phyloP scores from a whole-genome alignment of 2,888 invertebrate genomes.

The Dermolepida albohirtum region DNA sequence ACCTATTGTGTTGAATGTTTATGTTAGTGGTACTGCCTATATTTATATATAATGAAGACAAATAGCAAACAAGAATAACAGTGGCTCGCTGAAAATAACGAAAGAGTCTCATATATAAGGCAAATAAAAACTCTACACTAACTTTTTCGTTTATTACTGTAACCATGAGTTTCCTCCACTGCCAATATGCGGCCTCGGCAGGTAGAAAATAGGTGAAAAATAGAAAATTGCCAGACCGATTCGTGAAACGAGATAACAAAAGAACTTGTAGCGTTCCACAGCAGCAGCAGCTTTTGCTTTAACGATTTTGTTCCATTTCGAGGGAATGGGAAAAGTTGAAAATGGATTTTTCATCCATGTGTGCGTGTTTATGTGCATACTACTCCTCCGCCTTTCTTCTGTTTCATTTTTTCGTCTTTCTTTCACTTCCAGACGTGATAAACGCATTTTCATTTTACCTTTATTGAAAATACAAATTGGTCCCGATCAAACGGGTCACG shows the following conservation, averaged over 20 bases:
- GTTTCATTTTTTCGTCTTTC: slow-evolving; percentile 1
- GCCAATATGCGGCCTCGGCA: neutral
- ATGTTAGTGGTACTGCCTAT: neutral
- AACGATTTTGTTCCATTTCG: slow-evolving; percentile 8
- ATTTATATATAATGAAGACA: neutral
- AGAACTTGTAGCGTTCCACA: neutral
- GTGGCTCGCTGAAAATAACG: neutral
- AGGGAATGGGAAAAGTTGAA: slow-evolving; percentile 8
- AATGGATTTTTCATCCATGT: slow-evolving; percentile 14
- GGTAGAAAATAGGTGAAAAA: slow-evolving; percentile 21
- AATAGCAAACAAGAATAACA: slow-evolving; percentile 5
- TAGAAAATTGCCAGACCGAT: slow-evolving; percentile 17
- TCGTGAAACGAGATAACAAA: slow-evolving; percentile 15
- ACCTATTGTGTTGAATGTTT: neutral
- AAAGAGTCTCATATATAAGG: neutral
- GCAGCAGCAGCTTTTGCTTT: neutral
- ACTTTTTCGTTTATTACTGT: neutral
- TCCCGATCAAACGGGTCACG: too few relatives aligned
- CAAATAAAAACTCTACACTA: neutral
- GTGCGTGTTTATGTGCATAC: neutral
- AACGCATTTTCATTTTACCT: slow-evolving; percentile 11
- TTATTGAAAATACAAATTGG: slow-evolving; percentile 8
- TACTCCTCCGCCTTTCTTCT: neutral
- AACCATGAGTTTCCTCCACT: neutral
- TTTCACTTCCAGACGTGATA: neutral